Evolutionary conservation across 1,140 invertebrate genomes (phyloP), one percentile per base, ranked within the genome.

Genomic region (Latrodectus geometricus): DNA sequence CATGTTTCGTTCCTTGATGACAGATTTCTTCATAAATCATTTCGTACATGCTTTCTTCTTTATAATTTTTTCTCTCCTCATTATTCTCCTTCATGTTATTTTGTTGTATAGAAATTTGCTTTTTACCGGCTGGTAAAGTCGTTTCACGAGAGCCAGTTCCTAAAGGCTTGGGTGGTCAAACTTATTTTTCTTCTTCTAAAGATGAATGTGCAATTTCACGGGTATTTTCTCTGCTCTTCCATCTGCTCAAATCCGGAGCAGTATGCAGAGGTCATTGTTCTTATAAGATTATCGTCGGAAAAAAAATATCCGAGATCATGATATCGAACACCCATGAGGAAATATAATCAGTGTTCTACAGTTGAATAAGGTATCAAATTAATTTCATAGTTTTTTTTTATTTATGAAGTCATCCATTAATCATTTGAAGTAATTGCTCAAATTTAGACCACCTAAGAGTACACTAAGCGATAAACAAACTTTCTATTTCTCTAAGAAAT

Each of bases 11-110:
- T 9, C 8, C 21, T 56, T 49, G 69, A 73, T 73, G 79, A 82
- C 15, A 73, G 79, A 82, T 56, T 61, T 61, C 35, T 61, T 73
- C 69, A 82, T 82, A 82, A 82, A 82, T 82, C 79, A 82, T 82
- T 72, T 69, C 49, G 17, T 82, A 72, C 68, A 82, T 9, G 69
- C n/a, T 61, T n/a, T 20, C 14, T 78, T 78, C 35, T 21, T 61
- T 65, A 23, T 68, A 35, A 23, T 78, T 66, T 65, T 49, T 48
- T 17, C 2, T 50, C 12, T 66, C 35, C n/a, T 78, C 17, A 61
- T 61, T 9, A 48, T 23, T 69, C 66, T 70, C 23, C n/a, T 21
- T 80, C 65, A 69, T 20, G n/a, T 20, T 15, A 4, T 23, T n/a
- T 69, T 69, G 9, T 23, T 23, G 11, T 69, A 15, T 7, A 35